These are phyloP conservation scores for Drosophila nasuta DNA, from an alignment of 1,140 invertebrate species.

Conservation along the genomic window DNA sequence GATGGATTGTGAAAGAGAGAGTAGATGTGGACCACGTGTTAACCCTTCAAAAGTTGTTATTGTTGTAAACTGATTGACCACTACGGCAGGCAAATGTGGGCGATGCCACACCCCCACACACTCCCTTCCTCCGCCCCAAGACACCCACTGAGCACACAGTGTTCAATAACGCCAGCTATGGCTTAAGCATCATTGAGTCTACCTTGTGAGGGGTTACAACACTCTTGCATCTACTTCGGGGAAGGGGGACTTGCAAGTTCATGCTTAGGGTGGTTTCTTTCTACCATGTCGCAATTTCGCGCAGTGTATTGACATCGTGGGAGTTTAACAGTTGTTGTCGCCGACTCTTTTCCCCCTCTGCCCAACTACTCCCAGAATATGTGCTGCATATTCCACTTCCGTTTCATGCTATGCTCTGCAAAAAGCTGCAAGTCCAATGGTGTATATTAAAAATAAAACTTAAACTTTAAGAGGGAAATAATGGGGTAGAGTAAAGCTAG, in stretches of 20 bases:
- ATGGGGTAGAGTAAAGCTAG: no score
- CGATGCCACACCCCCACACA: constrained; percentile 14
- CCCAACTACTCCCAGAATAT: not conserved
- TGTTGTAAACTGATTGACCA: constrained; percentile 73
- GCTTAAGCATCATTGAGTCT: constrained; percentile 53
- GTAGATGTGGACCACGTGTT: constrained; percentile 65
- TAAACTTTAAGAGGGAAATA: no score
- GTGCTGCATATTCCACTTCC: constrained; percentile 49
- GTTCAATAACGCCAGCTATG: constrained; percentile 53
- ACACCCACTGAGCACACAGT: not conserved
- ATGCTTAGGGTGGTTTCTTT: constrained; percentile 28
- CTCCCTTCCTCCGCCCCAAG: not conserved
- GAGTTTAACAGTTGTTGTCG: constrained; percentile 63
- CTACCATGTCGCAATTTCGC: constrained; percentile 33
- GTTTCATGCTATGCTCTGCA: constrained; percentile 21
- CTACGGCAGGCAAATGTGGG: constrained; percentile 21
- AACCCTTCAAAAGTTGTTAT: constrained; percentile 75
- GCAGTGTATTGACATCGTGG: constrained; percentile 68
- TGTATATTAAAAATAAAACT: no score
- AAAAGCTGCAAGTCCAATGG: not conserved
- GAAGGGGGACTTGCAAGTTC: not conserved
- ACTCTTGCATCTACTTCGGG: no score
- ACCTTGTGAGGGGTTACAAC: constrained; percentile 9
- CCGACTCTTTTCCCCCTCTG: not conserved
- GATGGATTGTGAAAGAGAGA: constrained; percentile 12